Evolutionary conservation across 1,140 invertebrate species (phyloP), one percentile per base, ranked within the genome.

Genomic region (Paralvinella palmiformis): DNA sequence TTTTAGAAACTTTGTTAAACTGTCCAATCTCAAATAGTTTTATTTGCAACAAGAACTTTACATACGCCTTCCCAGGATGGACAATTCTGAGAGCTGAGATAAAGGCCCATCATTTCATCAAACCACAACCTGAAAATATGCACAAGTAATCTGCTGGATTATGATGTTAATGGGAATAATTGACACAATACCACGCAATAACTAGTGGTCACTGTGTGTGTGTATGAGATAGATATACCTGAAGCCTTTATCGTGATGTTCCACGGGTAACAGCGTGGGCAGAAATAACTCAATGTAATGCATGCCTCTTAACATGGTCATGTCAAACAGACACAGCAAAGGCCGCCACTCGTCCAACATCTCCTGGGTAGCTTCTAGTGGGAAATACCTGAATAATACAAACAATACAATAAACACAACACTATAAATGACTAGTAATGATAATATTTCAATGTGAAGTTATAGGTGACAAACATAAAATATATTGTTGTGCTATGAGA

Each of bases 271-370:
- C 37, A 83, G 75, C 24, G 89, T 85, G 1, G 92, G 92, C 57
- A 96, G 79, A 79, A 95, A 94, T 22, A 86, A 76, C 35, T 88
- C 85, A 31, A 93, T 79, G 66, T 85, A 83, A 59, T 84, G 81
- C 58, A 92, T 80, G 3, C 84, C 84, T 66, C 83, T 76, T 36
- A 82, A 67, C 78, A 88, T 85, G 69, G 84, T 81, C 62, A 75
- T 61, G 76, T 91, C 81, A 77, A 79, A 84, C 62, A 91, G 86
- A 80, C 88, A 89, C 70, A 93, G 72, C 62, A 85, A 82, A 17
- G 92, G 92, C 59, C 88, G 82, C 71, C 91, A 85, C 79, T 91
- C 88, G 67, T 90, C 89, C 60, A 96, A 76, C 71, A 97, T 94
- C 81, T 96, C 93, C 79, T 88, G 85, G 0, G 92, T 94, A 1